These are phyloP conservation scores for Atherinosoma microstoma DNA, from an alignment of 2,797 vertebrate species.

Conservation along the genomic window DNA sequence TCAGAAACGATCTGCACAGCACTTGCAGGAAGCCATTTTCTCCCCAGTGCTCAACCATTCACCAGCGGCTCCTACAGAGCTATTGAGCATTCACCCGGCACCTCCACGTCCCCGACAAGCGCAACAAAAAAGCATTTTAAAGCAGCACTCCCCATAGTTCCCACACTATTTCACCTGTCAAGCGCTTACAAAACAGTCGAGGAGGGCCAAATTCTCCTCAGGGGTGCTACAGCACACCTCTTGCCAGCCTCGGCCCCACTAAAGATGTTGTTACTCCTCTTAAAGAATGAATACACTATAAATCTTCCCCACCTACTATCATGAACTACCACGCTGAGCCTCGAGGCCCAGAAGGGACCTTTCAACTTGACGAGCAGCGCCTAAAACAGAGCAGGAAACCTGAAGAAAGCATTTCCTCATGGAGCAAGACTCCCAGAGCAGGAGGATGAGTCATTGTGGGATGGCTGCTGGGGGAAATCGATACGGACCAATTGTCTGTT, in stretches of 20 bases:
- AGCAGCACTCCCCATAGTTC: conserved; percentile 78
- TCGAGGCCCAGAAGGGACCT: conserved; percentile 49
- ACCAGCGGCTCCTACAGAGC: conserved; percentile 78
- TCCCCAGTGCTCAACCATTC: conserved; percentile 70
- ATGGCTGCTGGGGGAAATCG: conserved; percentile 63
- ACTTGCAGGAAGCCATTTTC: conserved; percentile 67
- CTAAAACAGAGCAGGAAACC: conserved; percentile 43
- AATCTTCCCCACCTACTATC: conserved; percentile 58
- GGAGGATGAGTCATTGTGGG: conserved; percentile 70
- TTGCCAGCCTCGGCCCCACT: conserved; percentile 74
- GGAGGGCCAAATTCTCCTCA: conserved; percentile 70
- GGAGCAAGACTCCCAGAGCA: conserved; percentile 46
- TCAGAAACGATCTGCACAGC: conserved; percentile 65
- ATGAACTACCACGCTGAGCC: conserved; percentile 37
- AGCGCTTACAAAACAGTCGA: conserved; percentile 74
- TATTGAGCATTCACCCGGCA: conserved; percentile 82
- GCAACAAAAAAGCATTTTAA: conserved; percentile 81
- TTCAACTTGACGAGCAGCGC: conserved; percentile 56
- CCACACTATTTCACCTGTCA: conserved; percentile 86
- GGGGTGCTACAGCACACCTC: conserved; percentile 75
- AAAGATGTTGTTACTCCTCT: conserved; percentile 67
- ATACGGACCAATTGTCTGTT: conserved; percentile 67
- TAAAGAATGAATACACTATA: conserved; percentile 65
- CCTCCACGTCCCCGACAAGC: conserved; percentile 79
- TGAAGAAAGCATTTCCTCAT: conserved; percentile 48